Conservation (phyloP, 2,888 invertebrate species). For the Quadriops clusia region DNA sequence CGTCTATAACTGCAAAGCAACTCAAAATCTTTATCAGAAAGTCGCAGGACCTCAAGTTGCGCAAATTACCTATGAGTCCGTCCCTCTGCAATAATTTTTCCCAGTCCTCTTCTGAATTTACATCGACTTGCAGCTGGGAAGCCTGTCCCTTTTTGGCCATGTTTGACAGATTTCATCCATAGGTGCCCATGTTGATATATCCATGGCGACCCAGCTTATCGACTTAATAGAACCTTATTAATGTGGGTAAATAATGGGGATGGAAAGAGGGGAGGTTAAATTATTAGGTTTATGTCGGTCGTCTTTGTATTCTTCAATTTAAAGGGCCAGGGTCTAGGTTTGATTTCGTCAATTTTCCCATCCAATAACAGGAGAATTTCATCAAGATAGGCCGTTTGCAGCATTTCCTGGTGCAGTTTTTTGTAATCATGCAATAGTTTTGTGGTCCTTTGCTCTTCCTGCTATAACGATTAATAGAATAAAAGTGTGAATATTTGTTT, state of each 20-base stretch:
- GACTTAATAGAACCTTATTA: too few species aligned
- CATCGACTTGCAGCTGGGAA: constrained; percentile 67
- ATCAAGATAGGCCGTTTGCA: constrained; percentile 42
- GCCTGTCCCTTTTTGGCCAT: constrained; percentile 68
- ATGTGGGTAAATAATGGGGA: too few species aligned
- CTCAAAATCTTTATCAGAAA: constrained; percentile 2
- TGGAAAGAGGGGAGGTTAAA: too few species aligned
- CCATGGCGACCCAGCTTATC: too few species aligned
- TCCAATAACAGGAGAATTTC: constrained; percentile 44
- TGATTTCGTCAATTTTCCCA: constrained; percentile 37
- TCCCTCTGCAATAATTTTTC: constrained; percentile 60
- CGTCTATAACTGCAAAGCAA: constrained; percentile 57
- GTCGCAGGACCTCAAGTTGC: constrained; percentile 29
- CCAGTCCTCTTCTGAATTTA: constrained; percentile 78
- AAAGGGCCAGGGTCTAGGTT: constrained; percentile 25
- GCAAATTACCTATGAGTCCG: constrained; percentile 52
- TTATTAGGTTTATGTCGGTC: constrained; percentile 14
- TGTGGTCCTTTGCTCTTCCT: constrained; percentile 24
- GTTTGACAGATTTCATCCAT: too few species aligned
- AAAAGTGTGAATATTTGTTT: background rate
- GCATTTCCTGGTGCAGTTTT: constrained; percentile 38
- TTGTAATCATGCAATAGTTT: constrained; percentile 37
- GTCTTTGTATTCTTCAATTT: too few species aligned
- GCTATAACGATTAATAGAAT: constrained; percentile 21
- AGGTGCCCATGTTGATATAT: constrained; percentile 3